These are phyloP conservation scores for Anabas testudineus DNA, from an alignment of 2,797 vertebrate species.

Conservation along the genomic window DNA sequence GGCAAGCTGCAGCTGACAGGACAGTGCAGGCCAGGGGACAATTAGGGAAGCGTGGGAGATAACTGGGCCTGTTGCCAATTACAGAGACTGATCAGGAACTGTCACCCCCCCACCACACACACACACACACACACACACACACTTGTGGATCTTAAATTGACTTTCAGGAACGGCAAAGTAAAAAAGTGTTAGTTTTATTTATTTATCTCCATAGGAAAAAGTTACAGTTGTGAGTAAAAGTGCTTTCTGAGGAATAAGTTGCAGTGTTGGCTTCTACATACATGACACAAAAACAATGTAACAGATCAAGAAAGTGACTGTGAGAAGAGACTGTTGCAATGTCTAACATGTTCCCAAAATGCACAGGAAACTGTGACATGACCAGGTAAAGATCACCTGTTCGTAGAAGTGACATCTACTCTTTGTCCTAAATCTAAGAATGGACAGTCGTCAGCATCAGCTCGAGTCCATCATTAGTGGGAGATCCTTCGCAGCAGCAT, in stretches of 20 bases:
- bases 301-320: conserved; percentile 46
- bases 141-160: not conserved
- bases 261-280: conserved; percentile 9
- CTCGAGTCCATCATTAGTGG: conserved; percentile 35
- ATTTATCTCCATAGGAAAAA: conserved; percentile 53
- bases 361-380: conserved; percentile 15
- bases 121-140: too few species aligned
- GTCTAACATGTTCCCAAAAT: conserved; percentile 13
- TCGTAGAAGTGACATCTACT: conserved; percentile 23
- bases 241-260: conserved; percentile 41
- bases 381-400: conserved; percentile 2
- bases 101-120: not conserved
- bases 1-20: conserved; percentile 70
- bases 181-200: conserved; percentile 63
- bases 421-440: conserved; percentile 22
- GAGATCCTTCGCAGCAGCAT: conserved; percentile 69
- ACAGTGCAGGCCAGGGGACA: conserved; percentile 62
- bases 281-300: conserved; percentile 38
- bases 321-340: conserved; percentile 1
- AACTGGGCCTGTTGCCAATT: conserved; percentile 73
- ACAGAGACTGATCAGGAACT: conserved; percentile 41
- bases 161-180: conserved; percentile 28
- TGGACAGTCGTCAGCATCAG: conserved; percentile 8
- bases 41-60: conserved; percentile 74
- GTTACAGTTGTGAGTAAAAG: conserved; percentile 48